Evolutionary conservation across 2,113 vertebrate species (phyloP).

Genomic region (Sula dactylatra): DNA sequence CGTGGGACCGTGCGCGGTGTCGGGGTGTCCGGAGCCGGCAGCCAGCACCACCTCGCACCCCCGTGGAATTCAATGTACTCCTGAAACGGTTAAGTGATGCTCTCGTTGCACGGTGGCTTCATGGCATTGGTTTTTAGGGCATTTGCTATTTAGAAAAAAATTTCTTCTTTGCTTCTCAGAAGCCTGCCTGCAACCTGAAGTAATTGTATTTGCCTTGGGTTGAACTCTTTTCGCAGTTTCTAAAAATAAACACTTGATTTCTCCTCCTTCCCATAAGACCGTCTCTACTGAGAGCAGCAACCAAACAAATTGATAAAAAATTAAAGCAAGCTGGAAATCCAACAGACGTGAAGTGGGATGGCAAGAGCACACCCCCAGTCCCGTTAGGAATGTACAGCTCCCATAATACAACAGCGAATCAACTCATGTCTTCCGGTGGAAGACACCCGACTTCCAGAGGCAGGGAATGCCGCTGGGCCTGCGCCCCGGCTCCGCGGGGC

Average conservation of each 20-base stretch:
- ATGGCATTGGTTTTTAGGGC: neutral
- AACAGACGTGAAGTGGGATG: fast-evolving
- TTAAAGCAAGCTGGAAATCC: neutral
- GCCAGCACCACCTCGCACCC: neutral
- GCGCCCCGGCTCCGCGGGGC: neutral
- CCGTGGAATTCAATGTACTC: fast-evolving
- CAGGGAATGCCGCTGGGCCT: fast-evolving
- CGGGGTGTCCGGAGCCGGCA: neutral
- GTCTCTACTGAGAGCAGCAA: neutral
- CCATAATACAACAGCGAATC: fast-evolving
- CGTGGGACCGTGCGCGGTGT: fast-evolving
- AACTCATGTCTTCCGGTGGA: neutral
- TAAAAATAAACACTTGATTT: conserved; percentile 14
- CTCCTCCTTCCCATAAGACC: neutral
- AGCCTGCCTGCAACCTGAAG: neutral
- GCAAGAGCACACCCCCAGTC: fast-evolving
- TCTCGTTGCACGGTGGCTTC: fast-evolving
- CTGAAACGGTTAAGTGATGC: fast-evolving
- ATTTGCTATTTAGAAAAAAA: neutral
- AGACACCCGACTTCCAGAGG: neutral
- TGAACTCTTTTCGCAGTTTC: neutral
- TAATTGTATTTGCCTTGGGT: neutral
- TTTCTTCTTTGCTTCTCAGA: neutral
- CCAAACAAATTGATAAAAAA: neutral
- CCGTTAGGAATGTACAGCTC: fast-evolving